Evolutionary conservation across 2,113 vertebrate genomes (phyloP), one percentile per base, ranked within the genome.

Genomic region (Sardina pilchardus): DNA sequence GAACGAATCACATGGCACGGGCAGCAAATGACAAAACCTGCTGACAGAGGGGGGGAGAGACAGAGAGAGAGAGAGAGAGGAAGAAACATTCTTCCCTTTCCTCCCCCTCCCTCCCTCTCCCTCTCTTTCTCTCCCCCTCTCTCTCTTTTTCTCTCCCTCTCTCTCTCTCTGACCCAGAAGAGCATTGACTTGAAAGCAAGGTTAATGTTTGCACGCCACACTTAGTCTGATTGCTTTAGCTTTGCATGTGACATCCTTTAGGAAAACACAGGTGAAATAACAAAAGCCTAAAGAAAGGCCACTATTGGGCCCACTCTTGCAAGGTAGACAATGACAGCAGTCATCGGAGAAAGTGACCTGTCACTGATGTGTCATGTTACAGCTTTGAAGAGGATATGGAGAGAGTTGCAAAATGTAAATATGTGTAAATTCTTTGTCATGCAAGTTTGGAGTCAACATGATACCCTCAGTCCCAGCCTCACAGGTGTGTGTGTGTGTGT

Each of bases 251-350:
- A 88, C 83, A 81, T 81, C 81, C 63, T 81, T 84, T 83, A 63
- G 86, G 81, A 84, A 83, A 85, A 88, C 83, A 88, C 89, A 91
- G 87, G 89, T 91, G 90, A 86, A 90, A 88, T 34, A 88, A 90
- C 87, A 91, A 84, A 86, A 78, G 67, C n/a, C 14, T 34, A 78
- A 78, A 36, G 71, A 78, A 78, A 36, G 17, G 71, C 19, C 12
- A 78, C 39, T 78, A 78, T 30, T 16, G 30, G 71, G 71, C 26
- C 71, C 63, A 30, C 26, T 16, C 14, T 78, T 14, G 16, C 71
- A 30, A 78, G 71, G 5, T 34, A 78, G 71, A 78, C 71, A 78
- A 78, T 78, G 71, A 36, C 36, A 34, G 10, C 30, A 78, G 71
- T 34, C 71, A 39, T 78, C 34, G 4, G 71, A 34, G 71, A 78